phyloP scores from a whole-genome alignment of 2,113 vertebrate species.

The Aramus guarauna region DNA sequence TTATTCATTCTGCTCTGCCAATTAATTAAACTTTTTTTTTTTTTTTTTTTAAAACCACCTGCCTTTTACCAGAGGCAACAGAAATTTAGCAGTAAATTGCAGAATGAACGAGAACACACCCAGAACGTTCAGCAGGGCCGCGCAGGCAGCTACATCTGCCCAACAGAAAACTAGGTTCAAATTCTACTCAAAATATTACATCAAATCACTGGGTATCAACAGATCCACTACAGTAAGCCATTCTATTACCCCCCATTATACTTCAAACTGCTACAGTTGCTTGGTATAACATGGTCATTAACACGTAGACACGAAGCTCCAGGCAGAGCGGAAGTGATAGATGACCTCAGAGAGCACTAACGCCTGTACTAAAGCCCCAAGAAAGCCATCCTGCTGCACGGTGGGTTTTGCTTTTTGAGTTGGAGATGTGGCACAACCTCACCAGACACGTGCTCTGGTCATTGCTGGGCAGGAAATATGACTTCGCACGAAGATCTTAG shows the following conservation, averaged over 20 bases:
- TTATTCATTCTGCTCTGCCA: not conserved
- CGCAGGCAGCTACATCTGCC: not conserved
- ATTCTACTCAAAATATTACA: not conserved
- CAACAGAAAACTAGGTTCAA: not conserved
- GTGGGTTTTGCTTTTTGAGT: not conserved
- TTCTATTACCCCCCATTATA: not conserved
- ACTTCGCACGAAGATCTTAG: not conserved
- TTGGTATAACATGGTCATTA: not conserved
- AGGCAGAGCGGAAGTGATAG: accelerated
- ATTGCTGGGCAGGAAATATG: not conserved
- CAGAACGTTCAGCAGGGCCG: not conserved
- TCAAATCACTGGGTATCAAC: not conserved
- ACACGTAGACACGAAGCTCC: not conserved
- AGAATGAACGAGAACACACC: not conserved
- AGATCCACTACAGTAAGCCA: not conserved
- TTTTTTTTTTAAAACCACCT: not conserved
- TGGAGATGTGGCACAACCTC: not conserved
- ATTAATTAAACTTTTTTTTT: not conserved
- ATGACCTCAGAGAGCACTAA: not conserved
- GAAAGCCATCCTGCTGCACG: not conserved
- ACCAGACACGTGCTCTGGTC: not conserved
- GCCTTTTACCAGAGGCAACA: not conserved
- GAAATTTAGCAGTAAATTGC: not conserved
- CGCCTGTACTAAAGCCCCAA: not conserved
- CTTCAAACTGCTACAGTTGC: not conserved